Base-by-base conservation (phyloP, 2,888 invertebrate genomes). In the Mongoloraphidia duomilia region DNA sequence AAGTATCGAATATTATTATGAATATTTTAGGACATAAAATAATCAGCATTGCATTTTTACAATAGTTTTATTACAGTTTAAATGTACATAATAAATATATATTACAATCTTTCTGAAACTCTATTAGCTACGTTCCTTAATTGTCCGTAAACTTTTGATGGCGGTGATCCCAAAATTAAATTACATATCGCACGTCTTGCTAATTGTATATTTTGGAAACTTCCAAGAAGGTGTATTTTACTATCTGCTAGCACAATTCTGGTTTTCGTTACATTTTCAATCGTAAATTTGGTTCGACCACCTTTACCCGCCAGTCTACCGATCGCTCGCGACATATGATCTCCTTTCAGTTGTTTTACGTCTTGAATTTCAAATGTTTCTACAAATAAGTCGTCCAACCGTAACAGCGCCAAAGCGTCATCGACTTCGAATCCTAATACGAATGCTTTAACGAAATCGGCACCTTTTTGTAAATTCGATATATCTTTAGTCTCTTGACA, bases 231-330 rank as follows among this genome's bases (percentile, higher is more conserved):
- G 64, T 99, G 96, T 54, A 99, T 87, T 75, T 93, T 95, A 17
- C 86, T 83, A 63, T 97, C 96, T 14, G 97, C 97, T 53, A 99
- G 71, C 26, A 99, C 92, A 62, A 99, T 95, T 64, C 98, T 80
- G 0, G 97, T 97, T 72, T 95, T 96, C 0, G 97, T 98, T 0
- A 90, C 92, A 68, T 99, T 99, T 72, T 99, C 98, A 60, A 99
- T 97, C 0, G 96, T 95, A 63, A 89, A 95, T 66, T 96, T 97
- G 1, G 96, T 99, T 53, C 92, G 78, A 26, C 96, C 96, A 17
- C 92, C 91, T 72, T 97, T 96, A 1, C 98, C 98, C 2, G 98
- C 98, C 38, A 99, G 72, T 50, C 98, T 77, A n/a, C 95, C 98
- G 57, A 99, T 89, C 0, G 97, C 97, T 61, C 98, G 75, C 13